These are phyloP conservation scores for Mungos mungo DNA, from an alignment of 2,113 vertebrate species.

Conservation along the genomic window DNA sequence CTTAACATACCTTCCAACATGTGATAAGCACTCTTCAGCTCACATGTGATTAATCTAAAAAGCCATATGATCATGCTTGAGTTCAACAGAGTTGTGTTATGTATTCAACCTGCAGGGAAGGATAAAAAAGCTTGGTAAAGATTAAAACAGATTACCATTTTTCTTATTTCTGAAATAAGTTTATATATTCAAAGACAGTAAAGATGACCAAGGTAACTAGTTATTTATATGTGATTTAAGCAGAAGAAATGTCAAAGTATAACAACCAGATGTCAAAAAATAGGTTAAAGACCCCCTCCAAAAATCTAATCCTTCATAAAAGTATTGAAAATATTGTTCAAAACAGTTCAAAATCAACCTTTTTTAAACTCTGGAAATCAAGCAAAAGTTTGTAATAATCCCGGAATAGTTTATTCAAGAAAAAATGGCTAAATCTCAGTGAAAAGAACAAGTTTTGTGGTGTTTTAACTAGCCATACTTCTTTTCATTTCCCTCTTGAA, in stretches of 20 bases:
- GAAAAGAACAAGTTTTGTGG: not conserved
- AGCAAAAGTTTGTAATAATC: not conserved
- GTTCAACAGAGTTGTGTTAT: not conserved
- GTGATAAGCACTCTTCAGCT: not conserved
- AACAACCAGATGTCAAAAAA: not conserved
- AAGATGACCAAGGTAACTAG: not conserved
- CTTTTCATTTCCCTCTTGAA: not conserved
- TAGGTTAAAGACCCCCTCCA: not conserved
- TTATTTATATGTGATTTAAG: not conserved
- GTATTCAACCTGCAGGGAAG: not conserved
- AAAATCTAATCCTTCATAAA: not conserved
- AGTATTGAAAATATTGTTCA: not conserved
- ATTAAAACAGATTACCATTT: not conserved
- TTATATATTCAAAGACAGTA: not conserved
- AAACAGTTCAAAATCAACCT: not conserved
- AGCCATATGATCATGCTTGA: not conserved
- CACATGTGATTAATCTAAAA: not conserved
- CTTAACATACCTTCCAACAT: not conserved
- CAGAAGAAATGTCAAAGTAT: not conserved
- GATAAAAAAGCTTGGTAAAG: not conserved
- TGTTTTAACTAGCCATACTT: not conserved
- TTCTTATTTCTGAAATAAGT: not conserved
- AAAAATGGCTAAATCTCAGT: not conserved
- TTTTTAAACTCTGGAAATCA: not conserved
- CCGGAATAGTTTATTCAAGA: not conserved